Conservation (phyloP, 1,140 invertebrate species). For the Brachionus plicatilis region DNA sequence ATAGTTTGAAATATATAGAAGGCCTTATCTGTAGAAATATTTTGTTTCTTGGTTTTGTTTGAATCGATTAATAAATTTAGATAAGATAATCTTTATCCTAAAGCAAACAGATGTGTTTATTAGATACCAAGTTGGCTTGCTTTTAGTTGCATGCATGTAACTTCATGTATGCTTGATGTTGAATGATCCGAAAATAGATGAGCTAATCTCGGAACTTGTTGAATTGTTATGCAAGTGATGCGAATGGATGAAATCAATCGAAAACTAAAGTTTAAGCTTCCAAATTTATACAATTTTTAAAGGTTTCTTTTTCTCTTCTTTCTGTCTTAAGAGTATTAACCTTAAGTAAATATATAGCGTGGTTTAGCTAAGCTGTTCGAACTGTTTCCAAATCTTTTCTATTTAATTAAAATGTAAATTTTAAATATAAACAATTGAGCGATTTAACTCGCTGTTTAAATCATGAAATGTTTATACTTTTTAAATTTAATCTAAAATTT, state of each 20-base stretch:
- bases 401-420: not conserved
- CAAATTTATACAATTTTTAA: not conserved
- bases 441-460: not conserved
- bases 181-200: not conserved
- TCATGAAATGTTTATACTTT: not conserved
- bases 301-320: not conserved
- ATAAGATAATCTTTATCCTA: slow-evolving; percentile 32
- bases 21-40: not conserved
- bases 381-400: not conserved
- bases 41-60: not conserved
- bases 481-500: not conserved
- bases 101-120: slow-evolving; percentile 31
- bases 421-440: not conserved
- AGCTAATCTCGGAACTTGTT: not conserved
- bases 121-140: slow-evolving; percentile 2
- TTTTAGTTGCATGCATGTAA: not conserved
- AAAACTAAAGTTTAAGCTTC: not conserved
- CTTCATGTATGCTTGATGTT: not conserved
- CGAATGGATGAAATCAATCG: not conserved
- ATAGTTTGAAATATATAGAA: not conserved
- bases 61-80: slow-evolving; percentile 16
- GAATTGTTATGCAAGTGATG: not conserved
- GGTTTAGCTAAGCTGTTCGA: not conserved
- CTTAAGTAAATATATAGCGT: not conserved
- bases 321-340: not conserved